Percentiles rank a stretch among this genome's conserved stretches.
Evolutionary conservation across 2,888 invertebrate genomes (phyloP).

Genomic region (Drosophila kambysellisi): DNA sequence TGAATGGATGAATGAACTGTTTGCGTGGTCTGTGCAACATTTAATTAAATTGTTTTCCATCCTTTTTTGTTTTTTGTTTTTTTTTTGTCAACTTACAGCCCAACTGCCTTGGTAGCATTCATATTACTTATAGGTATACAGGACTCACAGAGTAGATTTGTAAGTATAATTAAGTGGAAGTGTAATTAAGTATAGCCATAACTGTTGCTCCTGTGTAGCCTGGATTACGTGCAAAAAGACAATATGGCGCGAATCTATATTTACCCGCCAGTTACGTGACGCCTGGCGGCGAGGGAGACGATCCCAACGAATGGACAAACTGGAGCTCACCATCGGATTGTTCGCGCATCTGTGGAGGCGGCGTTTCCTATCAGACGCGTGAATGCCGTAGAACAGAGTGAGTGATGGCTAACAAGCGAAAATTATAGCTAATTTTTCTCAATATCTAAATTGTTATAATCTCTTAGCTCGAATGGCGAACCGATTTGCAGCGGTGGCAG

Average conservation of each 20-base stretch:
- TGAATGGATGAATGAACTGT: slow-evolving; percentile 45
- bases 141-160: slow-evolving; percentile 87
- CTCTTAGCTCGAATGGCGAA: slow-evolving; percentile 87
- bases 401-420: slow-evolving; percentile 53
- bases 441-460: background rate
- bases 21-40: slow-evolving; percentile 17
- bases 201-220: slow-evolving; percentile 85
- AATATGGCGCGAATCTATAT: slow-evolving; percentile 90
- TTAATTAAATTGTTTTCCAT: slow-evolving; percentile 40
- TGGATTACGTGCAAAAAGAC: slow-evolving; percentile 91
- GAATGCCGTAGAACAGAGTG: slow-evolving; percentile 89
- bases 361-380: slow-evolving; percentile 94
- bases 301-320: slow-evolving; percentile 90
- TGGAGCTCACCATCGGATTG: slow-evolving; percentile 95
- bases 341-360: slow-evolving; percentile 96
- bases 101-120: slow-evolving; percentile 87
- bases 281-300: slow-evolving; percentile 89
- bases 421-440: background rate
- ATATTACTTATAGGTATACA: slow-evolving; percentile 86
- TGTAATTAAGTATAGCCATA: slow-evolving; percentile 57
- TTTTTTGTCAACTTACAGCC: slow-evolving; percentile 86
- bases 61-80: slow-evolving; percentile 29
- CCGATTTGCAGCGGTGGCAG: slow-evolving; percentile 91
- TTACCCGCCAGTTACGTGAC: slow-evolving; percentile 90
- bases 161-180: slow-evolving; percentile 86